A percentile compares a stretch with the other conserved stretches of the same genome.
phyloP scores from a whole-genome alignment of 2,113 vertebrate genomes.

The Strix aluco region DNA sequence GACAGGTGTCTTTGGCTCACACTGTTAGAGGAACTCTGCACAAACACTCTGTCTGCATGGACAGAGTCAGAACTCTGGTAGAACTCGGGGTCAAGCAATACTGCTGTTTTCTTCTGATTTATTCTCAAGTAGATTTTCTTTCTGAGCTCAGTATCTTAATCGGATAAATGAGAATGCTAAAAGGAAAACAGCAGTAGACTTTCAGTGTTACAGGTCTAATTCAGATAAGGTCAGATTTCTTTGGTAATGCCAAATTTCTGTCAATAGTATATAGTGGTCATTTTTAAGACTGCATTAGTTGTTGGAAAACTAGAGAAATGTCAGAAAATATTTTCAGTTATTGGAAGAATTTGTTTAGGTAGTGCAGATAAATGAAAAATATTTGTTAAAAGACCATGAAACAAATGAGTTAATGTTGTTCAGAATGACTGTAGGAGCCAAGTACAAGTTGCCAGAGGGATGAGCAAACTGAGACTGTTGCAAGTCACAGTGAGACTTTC shows the following conservation, averaged over 20 bases:
- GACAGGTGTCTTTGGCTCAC: accelerated
- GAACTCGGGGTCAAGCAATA: not conserved
- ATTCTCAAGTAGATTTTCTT: not conserved
- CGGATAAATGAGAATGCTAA: not conserved
- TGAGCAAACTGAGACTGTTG: not conserved
- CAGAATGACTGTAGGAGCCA: not conserved
- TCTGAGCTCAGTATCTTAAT: not conserved
- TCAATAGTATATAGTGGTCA: not conserved
- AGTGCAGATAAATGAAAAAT: not conserved
- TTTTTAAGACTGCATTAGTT: not conserved
- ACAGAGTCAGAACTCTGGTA: not conserved
- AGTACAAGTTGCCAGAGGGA: not conserved
- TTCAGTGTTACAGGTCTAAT: not conserved
- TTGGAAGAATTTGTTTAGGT: not conserved
- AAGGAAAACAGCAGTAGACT: not conserved
- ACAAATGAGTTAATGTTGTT: not conserved
- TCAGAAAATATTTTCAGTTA: not conserved
- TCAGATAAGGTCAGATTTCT: not conserved
- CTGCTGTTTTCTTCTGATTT: not conserved
- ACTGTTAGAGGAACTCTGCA: not conserved
- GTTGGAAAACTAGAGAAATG: not conserved
- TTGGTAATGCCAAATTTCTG: not conserved
- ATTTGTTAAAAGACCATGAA: not conserved
- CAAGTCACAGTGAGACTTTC: not conserved
- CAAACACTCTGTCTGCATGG: not conserved